Evolutionary conservation across 2,113 vertebrate genomes (phyloP).

Genomic region (Pomatostomus ruficeps): DNA sequence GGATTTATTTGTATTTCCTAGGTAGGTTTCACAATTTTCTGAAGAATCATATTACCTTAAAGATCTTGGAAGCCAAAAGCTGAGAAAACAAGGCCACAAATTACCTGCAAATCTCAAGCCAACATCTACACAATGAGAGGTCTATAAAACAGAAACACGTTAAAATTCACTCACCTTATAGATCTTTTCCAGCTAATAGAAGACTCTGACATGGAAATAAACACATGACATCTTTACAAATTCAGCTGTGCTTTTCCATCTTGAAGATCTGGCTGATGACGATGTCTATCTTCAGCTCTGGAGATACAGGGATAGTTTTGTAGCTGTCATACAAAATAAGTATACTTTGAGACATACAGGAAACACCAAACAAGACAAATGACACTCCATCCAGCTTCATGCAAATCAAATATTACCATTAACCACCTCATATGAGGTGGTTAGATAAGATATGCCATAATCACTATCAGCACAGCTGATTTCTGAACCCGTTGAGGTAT

Average conservation of each 20-base stretch:
- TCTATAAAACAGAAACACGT: not conserved
- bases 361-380: not conserved
- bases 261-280: not conserved
- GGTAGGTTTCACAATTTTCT: not conserved
- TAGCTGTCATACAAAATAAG: not conserved
- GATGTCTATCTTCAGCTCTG: not conserved
- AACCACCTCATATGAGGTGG: not conserved
- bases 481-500: not conserved
- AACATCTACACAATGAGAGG: not conserved
- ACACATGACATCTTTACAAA: not conserved
- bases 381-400: not conserved
- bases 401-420: not conserved
- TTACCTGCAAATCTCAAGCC: not conserved
- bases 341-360: not conserved
- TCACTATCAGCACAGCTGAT: not conserved
- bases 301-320: not conserved
- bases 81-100: not conserved
- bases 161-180: not conserved
- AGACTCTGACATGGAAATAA: not conserved
- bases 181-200: not conserved
- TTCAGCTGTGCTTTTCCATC: not conserved
- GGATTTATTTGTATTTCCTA: not conserved
- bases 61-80: not conserved
- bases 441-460: not conserved
- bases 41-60: not conserved